phyloP scores from a whole-genome alignment of 2,888 invertebrate genomes.

The Sminthurinus aureus region DNA sequence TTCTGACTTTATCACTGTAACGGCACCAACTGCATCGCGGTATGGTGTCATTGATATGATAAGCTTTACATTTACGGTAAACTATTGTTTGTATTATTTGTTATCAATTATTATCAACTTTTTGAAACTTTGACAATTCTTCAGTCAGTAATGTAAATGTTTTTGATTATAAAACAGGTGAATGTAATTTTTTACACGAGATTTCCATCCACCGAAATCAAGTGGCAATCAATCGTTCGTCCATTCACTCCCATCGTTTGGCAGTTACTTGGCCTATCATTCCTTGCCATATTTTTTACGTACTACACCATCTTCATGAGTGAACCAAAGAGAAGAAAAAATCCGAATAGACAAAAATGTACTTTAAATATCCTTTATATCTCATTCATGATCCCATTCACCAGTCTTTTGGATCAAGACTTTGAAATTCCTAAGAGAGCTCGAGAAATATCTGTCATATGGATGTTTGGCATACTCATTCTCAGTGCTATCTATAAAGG shows the following conservation, averaged over 20 bases:
- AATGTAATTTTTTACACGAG: not conserved
- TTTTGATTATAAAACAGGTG: not conserved
- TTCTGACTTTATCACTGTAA: slow-evolving; percentile 9
- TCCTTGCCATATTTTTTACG: not conserved
- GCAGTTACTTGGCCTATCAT: not conserved
- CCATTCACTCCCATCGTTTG: slow-evolving; percentile 1
- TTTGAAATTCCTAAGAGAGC: not conserved
- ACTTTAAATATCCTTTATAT: not conserved
- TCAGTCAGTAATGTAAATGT: not conserved
- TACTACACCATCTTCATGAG: not conserved
- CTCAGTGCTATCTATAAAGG: slow-evolving; percentile 6
- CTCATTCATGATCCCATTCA: slow-evolving; percentile 17
- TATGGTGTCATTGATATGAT: slow-evolving; percentile 16
- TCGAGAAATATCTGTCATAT: not conserved
- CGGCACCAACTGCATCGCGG: not conserved
- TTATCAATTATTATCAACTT: not conserved
- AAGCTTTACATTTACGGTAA: slow-evolving; percentile 15
- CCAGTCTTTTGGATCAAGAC: slow-evolving; percentile 14
- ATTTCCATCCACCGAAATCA: not conserved
- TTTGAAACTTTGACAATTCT: not conserved
- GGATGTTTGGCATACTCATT: slow-evolving; percentile 28
- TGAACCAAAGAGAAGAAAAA: not conserved
- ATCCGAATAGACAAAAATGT: not conserved
- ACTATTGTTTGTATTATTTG: no score
- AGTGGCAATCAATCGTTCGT: slow-evolving; percentile 21